Base-by-base conservation (phyloP, 1,140 invertebrate species). In the Drosophila repleta region DNA sequence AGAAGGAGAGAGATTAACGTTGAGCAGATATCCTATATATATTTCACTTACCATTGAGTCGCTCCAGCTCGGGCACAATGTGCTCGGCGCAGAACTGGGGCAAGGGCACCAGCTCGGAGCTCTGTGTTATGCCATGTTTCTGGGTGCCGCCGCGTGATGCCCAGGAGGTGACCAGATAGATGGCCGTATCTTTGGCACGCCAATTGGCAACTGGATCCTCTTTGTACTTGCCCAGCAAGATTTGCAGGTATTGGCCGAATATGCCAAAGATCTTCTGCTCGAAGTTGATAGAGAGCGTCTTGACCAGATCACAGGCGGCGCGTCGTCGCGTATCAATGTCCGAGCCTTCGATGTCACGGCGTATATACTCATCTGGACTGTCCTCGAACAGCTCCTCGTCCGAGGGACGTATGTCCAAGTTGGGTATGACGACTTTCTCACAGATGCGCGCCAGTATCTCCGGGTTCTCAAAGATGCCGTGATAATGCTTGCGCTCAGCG, bases 321-420 rank as follows among this genome's bases (percentile, higher is more conserved):
- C 98, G 93, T 49, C 98, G 94, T 63, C 98, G 93, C 0, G 99
- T 99, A 90, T 99, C 98, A 32, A 99, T 95, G 93, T 99, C 98
- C n/a, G 98, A 98, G 4, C 98, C 98, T 93, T 99, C 98, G 71
- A 99, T 98, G 93, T 99, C 99, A 49, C 97, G 93, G 39, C 98
- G 93, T 65, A 99, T 99, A 89, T 99, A 99, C 93, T 99, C 98
- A 92, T 99, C 98, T 0, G 98, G 97, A 92, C 99, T 99, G 90
- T 99, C 98, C 92, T 99, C 97, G 93, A 99, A 99, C 35, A 98
- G 91, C 93, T 99, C 98, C 92, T 97, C 96, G 93, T 99, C 99
- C 0, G 96, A 96, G 57, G 95, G 97, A 94, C 98, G 93, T 76
- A 99, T 98, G 92, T 99, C 96, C 95, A 99, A 98, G 92, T 99